These are phyloP conservation scores for Nyctalus aviator DNA, from an alignment of 2,797 vertebrate genomes.

Conservation along the genomic window DNA sequence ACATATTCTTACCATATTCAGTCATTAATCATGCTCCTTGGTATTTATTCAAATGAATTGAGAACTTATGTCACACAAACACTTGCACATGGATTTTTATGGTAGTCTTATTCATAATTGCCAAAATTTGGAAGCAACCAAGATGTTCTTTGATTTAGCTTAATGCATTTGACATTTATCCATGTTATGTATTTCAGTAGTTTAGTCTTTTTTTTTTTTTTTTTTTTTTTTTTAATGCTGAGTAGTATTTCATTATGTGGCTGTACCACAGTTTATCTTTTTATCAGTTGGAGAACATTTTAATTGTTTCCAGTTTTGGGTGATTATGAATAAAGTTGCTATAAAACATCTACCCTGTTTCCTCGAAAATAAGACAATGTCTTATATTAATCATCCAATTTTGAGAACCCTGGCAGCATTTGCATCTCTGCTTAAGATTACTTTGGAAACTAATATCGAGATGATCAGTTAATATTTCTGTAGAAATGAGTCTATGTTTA, in stretches of 20 bases:
- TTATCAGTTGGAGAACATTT: not conserved
- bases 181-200: not conserved
- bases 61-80: not conserved
- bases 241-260: not conserved
- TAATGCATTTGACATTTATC: not conserved
- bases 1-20: not conserved
- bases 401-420: conserved; percentile 67
- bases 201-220: conserved; percentile 6
- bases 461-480: conserved; percentile 67
- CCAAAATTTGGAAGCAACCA: conserved; percentile 9
- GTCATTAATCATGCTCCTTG: not conserved
- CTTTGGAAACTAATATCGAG: conserved; percentile 62
- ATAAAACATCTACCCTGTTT: not conserved
- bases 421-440: conserved; percentile 67
- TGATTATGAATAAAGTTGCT: not conserved
- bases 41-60: not conserved
- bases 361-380: too few relatives aligned
- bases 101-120: conserved; percentile 1
- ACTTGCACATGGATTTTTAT: not conserved
- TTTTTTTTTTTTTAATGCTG: not conserved
- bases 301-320: not conserved
- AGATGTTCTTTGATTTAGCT: not conserved
- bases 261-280: not conserved
- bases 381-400: conserved; percentile 70
- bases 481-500: conserved; percentile 38